Evolutionary conservation across 2,797 vertebrate genomes (phyloP).

Genomic region (Sphenopsis melanotis): DNA sequence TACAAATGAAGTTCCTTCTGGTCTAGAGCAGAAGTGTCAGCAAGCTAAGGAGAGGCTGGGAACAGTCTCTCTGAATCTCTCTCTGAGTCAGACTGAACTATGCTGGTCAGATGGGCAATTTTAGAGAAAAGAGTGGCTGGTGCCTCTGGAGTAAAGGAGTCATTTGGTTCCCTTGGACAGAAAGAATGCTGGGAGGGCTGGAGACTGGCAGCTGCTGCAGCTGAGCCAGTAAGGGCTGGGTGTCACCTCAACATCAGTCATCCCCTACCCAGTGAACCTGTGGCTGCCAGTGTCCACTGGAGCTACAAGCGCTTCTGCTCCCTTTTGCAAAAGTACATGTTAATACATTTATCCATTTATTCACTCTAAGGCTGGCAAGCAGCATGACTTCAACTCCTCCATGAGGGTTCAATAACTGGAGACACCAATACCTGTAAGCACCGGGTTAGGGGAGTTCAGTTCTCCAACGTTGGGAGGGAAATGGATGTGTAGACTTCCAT

Average conservation of each 20-base stretch:
- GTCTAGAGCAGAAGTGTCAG: neutral
- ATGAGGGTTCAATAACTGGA: neutral
- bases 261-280: neutral
- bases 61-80: neutral
- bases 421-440: neutral
- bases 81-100: neutral
- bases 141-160: neutral
- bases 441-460: neutral
- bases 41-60: neutral
- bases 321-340: neutral
- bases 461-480: neutral
- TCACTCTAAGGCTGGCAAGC: neutral
- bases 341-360: neutral
- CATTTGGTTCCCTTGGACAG: neutral
- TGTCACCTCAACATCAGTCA: neutral
- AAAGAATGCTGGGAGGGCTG: neutral
- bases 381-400: neutral
- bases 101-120: fast-evolving
- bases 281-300: neutral
- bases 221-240: neutral
- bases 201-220: neutral
- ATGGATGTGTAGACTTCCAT: neutral
- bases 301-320: neutral
- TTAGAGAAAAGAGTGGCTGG: neutral
- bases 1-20: neutral